A percentile compares a stretch with the other conserved stretches of the same genome.
Evolutionary conservation across 2,797 vertebrate genomes (phyloP).

Genomic region (Enteromius trimaculatus): DNA sequence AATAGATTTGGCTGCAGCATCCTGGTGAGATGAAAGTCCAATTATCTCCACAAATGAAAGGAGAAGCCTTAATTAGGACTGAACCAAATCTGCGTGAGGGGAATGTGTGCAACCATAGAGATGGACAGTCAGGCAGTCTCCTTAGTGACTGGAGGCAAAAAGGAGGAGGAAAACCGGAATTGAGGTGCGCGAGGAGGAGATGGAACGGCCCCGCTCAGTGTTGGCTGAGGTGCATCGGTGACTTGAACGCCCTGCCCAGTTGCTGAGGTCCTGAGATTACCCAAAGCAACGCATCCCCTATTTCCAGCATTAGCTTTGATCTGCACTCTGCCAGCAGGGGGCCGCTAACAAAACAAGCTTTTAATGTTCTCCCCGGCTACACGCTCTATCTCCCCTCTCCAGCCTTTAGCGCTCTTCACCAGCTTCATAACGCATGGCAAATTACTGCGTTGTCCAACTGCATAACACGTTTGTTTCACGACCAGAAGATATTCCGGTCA

Average conservation of each 20-base stretch:
- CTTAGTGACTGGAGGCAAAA: constrained; percentile 76
- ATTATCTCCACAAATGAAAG: constrained; percentile 93
- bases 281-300: constrained; percentile 76
- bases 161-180: constrained; percentile 67
- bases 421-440: constrained; percentile 55
- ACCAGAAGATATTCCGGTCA: constrained; percentile 40
- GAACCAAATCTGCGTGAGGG: constrained; percentile 85
- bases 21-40: constrained; percentile 95
- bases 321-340: constrained; percentile 86
- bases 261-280: constrained; percentile 82
- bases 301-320: constrained; percentile 89
- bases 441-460: constrained; percentile 45
- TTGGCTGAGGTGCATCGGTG: constrained; percentile 33
- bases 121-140: constrained; percentile 82
- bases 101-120: constrained; percentile 83
- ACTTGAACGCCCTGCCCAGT: constrained; percentile 64
- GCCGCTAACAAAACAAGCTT: constrained; percentile 88
- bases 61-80: constrained; percentile 90
- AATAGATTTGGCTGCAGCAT: constrained; percentile 91
- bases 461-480: constrained; percentile 10
- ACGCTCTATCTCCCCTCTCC: constrained; percentile 74
- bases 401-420: constrained; percentile 45
- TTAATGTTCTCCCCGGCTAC: constrained; percentile 83
- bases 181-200: constrained; percentile 72
- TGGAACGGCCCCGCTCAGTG: constrained; percentile 54